Base-by-base conservation (phyloP, 2,888 invertebrate species). In the Protophormia terraenovae region DNA sequence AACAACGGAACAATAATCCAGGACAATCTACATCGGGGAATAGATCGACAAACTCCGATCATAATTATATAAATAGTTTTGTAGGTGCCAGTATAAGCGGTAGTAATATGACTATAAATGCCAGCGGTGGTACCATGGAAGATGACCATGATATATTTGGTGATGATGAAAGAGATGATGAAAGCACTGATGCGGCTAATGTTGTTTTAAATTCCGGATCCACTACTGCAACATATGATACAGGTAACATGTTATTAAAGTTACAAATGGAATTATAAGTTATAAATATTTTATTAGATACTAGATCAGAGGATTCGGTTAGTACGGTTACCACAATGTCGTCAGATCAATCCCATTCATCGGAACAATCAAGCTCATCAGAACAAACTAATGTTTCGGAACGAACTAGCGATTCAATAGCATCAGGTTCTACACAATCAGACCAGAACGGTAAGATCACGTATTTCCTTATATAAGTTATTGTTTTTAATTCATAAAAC, bases 111-210 rank as follows among this genome's bases (percentile, higher is more conserved):
- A 47, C 16, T 22, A 41, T 47, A 6, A 69, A 12, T 64, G 29
- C 24, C 5, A 50, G 38, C 12, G 71, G 77, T 16, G 81, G 66
- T 45, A 58, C 77, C 7, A 27, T 24, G 14, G 79, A 62, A 45
- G 47, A 38, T 32, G 85, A 85, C 19, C 35, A 62, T 7, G 81
- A 85, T 19, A 47, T 82, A 27, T 81, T 85, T 29, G 67, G 83
- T n/a, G 81, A 79, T 35, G 50, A 22, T 50, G 58, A 62, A 38
- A 12, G 19, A 1, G 76, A 71, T 3, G 87, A 87, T 6, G 83
- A 64, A 41, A 76, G 64, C 29, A 83, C 71, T 1, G 82, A 75
- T 14, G 83, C 73, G 6, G 62, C 53, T 10, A 73, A 29, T 29
- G 83, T 84, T 66, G 55, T 69, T 8, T 35, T 71, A 22, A 62